Evolutionary conservation across 1,140 invertebrate species (phyloP).

Genomic region (Maconellicoccus hirsutus): DNA sequence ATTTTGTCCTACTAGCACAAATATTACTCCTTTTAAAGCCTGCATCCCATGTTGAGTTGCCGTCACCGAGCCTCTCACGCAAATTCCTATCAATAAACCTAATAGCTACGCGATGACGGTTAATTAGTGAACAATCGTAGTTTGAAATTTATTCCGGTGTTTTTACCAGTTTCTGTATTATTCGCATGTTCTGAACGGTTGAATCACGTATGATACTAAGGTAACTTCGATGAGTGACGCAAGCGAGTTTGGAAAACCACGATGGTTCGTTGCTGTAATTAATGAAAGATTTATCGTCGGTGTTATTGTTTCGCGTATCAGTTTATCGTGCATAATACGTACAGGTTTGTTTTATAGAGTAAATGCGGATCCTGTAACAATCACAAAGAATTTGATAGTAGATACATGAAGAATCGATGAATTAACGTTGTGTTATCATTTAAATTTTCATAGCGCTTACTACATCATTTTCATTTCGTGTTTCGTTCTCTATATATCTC

Average conservation of each 20-base stretch:
- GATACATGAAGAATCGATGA: too few species aligned
- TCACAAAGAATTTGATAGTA: too few species aligned
- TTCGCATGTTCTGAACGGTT: conserved; percentile 50
- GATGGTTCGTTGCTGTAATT: conserved; percentile 38
- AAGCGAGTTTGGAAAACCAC: conserved; percentile 51
- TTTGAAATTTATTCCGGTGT: background rate
- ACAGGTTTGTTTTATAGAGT: too few species aligned
- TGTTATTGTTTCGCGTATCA: too few species aligned
- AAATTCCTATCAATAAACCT: conserved; percentile 63
- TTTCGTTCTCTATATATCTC: background rate
- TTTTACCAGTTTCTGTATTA: conserved; percentile 61
- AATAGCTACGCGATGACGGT: conserved; percentile 24
- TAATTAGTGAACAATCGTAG: background rate
- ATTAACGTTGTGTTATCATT: too few species aligned
- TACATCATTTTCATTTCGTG: background rate
- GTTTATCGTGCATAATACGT: too few species aligned
- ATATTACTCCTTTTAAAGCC: conserved; percentile 67
- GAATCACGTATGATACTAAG: conserved; percentile 57
- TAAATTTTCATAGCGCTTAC: too few species aligned
- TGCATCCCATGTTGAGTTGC: conserved; percentile 65
- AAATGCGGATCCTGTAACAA: too few species aligned
- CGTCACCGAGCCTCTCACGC: conserved; percentile 55
- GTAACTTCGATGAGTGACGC: conserved; percentile 54
- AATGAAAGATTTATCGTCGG: conserved; percentile 7
- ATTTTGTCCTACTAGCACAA: conserved; percentile 74